phyloP scores from a whole-genome alignment of 2,797 vertebrate species.

The Menidia menidia region DNA sequence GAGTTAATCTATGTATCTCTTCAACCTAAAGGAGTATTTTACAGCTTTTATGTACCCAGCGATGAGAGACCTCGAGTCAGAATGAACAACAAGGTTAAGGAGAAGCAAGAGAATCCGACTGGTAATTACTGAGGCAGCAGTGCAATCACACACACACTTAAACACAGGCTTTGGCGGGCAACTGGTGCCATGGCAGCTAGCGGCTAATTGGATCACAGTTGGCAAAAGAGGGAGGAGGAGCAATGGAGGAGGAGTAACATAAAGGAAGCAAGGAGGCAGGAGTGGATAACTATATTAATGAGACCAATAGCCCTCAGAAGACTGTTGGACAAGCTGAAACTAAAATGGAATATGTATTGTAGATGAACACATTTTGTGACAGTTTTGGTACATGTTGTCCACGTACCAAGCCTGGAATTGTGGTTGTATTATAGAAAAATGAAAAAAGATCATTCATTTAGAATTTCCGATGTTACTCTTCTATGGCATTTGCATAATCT shows the following conservation, averaged over 20 bases:
- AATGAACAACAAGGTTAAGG: slow-evolving; percentile 66
- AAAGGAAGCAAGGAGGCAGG: slow-evolving; percentile 48
- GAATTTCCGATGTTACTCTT: too few relatives aligned
- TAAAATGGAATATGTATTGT: slow-evolving; percentile 50
- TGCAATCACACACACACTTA: slow-evolving; percentile 35
- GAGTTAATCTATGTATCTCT: slow-evolving; percentile 33
- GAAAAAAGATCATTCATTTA: too few relatives aligned
- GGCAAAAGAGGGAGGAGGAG: slow-evolving; percentile 74
- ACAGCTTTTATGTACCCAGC: slow-evolving; percentile 28
- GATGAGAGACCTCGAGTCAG: slow-evolving; percentile 51
- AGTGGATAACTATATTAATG: slow-evolving; percentile 72
- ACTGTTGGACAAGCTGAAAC: slow-evolving; percentile 63
- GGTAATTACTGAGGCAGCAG: slow-evolving; percentile 75
- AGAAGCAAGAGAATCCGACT: slow-evolving; percentile 76
- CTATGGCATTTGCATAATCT: too few relatives aligned
- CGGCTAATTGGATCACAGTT: slow-evolving; percentile 83
- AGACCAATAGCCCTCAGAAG: slow-evolving; percentile 65
- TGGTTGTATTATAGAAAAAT: too few relatives aligned
- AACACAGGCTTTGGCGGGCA: slow-evolving; percentile 68
- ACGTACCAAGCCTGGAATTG: too few relatives aligned
- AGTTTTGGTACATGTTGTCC: slow-evolving; percentile 10
- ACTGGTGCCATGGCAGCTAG: slow-evolving; percentile 74
- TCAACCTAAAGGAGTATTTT: slow-evolving; percentile 31
- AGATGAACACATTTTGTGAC: slow-evolving; percentile 46
- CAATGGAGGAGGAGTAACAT: slow-evolving; percentile 48